phyloP scores from a whole-genome alignment of 2,797 vertebrate genomes.

The Orestias chungarensis region DNA sequence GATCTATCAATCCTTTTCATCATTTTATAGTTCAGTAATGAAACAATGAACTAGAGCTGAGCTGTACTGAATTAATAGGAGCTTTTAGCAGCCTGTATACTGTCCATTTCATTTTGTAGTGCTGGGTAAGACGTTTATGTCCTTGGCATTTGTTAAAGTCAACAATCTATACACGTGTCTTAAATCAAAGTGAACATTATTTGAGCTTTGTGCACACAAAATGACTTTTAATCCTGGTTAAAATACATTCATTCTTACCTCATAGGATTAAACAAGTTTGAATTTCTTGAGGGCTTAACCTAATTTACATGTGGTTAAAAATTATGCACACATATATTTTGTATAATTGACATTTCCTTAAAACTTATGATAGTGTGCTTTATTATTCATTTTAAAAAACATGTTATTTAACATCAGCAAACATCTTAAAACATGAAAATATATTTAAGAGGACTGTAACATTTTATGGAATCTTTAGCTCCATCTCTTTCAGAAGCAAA shows the following conservation, averaged over 20 bases:
- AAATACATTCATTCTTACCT: background rate
- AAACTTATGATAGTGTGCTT: background rate
- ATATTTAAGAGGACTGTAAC: too few relatives aligned
- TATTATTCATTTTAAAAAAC: background rate
- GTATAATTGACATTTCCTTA: background rate
- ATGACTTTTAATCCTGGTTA: background rate
- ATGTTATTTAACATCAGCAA: too few relatives aligned
- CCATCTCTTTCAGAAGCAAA: background rate
- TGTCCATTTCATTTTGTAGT: slow-evolving; percentile 8
- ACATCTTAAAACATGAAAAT: too few relatives aligned
- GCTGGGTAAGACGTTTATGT: slow-evolving; percentile 6
- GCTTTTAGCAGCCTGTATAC: slow-evolving; percentile 7
- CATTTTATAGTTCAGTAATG: slow-evolving; percentile 4
- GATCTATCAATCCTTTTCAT: background rate
- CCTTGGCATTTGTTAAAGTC: background rate
- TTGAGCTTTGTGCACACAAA: background rate
- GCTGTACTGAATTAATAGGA: slow-evolving; percentile 7
- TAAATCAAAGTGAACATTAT: background rate
- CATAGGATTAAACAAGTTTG: background rate
- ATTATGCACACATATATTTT: background rate
- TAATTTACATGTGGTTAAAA: background rate
- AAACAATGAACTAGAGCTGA: slow-evolving; percentile 1
- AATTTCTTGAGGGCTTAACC: background rate
- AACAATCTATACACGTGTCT: background rate
- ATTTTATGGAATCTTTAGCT: background rate